A percentile compares a stretch with the other conserved stretches of the same genome.
Evolutionary conservation across 2,113 vertebrate genomes (phyloP).

Genomic region (Thunnus thynnus): DNA sequence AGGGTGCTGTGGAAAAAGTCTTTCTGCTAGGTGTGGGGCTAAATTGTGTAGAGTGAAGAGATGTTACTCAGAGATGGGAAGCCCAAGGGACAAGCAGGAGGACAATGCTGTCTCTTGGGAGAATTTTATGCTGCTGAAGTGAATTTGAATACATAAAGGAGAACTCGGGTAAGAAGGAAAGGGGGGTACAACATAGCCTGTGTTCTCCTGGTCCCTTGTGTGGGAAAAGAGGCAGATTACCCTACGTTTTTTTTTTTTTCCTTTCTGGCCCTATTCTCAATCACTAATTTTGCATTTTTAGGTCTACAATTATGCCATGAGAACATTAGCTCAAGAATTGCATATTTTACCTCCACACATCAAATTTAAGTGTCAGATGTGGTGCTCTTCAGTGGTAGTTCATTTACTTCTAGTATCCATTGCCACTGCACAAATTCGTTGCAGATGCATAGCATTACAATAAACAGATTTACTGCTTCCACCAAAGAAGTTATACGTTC

Average conservation of each 20-base stretch:
- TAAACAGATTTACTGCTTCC: slow-evolving; percentile 18
- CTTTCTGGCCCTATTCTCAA: slow-evolving; percentile 58
- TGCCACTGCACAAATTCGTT: slow-evolving; percentile 11
- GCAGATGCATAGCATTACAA: not conserved
- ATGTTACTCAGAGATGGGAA: slow-evolving; percentile 80
- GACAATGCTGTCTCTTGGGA: slow-evolving; percentile 86
- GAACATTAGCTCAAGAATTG: slow-evolving; percentile 33
- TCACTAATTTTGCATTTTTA: slow-evolving; percentile 74
- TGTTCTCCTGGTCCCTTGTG: slow-evolving; percentile 76
- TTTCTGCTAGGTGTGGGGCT: slow-evolving; percentile 74
- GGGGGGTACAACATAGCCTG: slow-evolving; percentile 73
- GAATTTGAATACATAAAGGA: slow-evolving; percentile 87
- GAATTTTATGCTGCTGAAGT: slow-evolving; percentile 86
- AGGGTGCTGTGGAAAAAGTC: slow-evolving; percentile 43
- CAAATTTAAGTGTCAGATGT: slow-evolving; percentile 17
- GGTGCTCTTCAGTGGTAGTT: slow-evolving; percentile 24
- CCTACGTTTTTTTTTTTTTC: slow-evolving; percentile 48
- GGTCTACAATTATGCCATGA: slow-evolving; percentile 62
- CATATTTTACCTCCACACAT: slow-evolving; percentile 36
- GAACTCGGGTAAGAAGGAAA: slow-evolving; percentile 72
- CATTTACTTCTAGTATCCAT: slow-evolving; percentile 33
- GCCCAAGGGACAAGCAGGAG: slow-evolving; percentile 83
- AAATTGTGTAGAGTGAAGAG: slow-evolving; percentile 79
- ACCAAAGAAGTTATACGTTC: slow-evolving; percentile 25
- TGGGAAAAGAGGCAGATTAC: slow-evolving; percentile 72